Conservation (phyloP, 2,797 vertebrate species). For the Onychomys torridus region DNA sequence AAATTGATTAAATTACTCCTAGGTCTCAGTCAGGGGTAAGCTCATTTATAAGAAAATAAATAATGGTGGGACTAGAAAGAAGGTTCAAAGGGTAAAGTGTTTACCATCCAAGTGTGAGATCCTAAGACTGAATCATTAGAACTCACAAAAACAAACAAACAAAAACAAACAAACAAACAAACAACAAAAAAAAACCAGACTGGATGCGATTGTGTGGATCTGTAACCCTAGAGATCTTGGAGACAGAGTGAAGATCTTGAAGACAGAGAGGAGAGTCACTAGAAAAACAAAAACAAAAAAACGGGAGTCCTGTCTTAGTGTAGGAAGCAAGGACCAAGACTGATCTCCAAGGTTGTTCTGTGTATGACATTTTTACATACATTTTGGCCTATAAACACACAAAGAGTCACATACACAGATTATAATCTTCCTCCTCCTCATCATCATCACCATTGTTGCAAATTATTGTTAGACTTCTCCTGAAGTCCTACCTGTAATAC, state of each 20-base stretch:
- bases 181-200: background rate
- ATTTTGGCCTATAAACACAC: too few relatives aligned
- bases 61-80: background rate
- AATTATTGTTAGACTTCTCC: background rate
- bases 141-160: too few relatives aligned
- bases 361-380: background rate
- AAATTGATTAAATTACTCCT: conserved; percentile 3
- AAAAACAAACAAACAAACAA: too few relatives aligned
- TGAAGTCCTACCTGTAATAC: background rate
- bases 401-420: background rate
- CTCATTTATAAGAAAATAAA: background rate
- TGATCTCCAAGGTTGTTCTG: background rate
- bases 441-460: background rate
- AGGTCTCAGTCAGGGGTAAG: background rate
- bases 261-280: background rate
- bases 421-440: background rate
- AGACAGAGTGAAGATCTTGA: background rate
- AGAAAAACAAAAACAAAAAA: background rate
- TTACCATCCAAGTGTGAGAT: background rate
- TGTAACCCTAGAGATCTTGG: background rate
- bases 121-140: too few relatives aligned
- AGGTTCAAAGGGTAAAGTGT: background rate
- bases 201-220: background rate
- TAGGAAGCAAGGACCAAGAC: background rate
- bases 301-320: background rate